Evolutionary conservation across 2,797 vertebrate genomes (phyloP).

Genomic region (Garrulus glandarius): DNA sequence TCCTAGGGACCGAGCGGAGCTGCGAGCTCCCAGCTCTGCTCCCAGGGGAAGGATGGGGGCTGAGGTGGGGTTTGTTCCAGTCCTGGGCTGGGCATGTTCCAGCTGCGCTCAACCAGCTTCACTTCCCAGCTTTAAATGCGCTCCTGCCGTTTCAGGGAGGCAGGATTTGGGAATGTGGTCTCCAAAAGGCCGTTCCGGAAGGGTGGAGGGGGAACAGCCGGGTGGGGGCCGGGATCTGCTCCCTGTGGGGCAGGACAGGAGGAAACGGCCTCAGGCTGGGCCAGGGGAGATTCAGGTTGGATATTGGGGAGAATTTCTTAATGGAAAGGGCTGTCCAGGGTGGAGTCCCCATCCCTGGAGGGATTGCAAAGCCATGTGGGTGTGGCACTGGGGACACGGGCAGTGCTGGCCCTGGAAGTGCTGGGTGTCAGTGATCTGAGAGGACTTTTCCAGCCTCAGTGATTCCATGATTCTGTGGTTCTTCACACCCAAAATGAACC

Average conservation of each 20-base stretch:
- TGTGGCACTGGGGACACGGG: background rate
- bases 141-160: rapidly evolving
- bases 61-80: background rate
- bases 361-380: rapidly evolving
- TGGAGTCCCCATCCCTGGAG: background rate
- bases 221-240: background rate
- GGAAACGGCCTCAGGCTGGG: rapidly evolving
- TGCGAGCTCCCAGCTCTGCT: background rate
- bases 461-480: background rate
- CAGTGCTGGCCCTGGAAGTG: background rate
- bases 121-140: rapidly evolving
- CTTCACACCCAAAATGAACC: background rate
- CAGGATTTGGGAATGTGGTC: background rate
- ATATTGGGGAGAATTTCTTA: background rate
- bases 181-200: background rate
- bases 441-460: background rate
- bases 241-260: background rate
- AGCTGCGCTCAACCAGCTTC: background rate
- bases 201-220: rapidly evolving
- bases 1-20: background rate
- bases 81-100: background rate
- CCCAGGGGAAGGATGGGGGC: rapidly evolving
- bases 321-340: rapidly evolving
- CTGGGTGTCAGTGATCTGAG: rapidly evolving
- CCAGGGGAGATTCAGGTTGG: background rate